These are phyloP conservation scores for Geopemphigus sp. DNA, from an alignment of 1,140 invertebrate genomes.

Conservation along the genomic window DNA sequence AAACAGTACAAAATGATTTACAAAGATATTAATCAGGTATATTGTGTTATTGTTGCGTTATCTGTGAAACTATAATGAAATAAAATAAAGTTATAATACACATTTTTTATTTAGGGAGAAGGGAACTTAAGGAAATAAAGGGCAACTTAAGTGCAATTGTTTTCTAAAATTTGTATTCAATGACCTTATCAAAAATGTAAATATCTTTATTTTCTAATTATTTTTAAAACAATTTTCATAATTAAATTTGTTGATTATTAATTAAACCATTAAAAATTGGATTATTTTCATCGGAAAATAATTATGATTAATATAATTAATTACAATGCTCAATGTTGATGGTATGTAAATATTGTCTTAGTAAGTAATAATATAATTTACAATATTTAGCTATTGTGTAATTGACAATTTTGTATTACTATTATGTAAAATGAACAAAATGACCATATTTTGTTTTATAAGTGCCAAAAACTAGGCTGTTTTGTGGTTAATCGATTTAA, in stretches of 20 bases:
- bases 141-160: constrained; percentile 28
- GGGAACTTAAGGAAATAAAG: constrained; percentile 35
- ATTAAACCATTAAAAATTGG: constrained; percentile 15
- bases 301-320: constrained; percentile 7
- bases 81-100: not conserved
- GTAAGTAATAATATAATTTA: constrained; percentile 40
- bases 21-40: not conserved
- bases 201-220: constrained; percentile 26
- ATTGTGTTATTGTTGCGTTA: not conserved
- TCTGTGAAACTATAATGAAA: not conserved
- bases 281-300: constrained; percentile 9
- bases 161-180: constrained; percentile 36
- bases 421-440: constrained; percentile 41
- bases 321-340: constrained; percentile 43
- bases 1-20: not conserved
- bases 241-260: constrained; percentile 37
- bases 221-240: not conserved
- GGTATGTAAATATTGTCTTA: constrained; percentile 35
- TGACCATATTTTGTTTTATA: constrained; percentile 42
- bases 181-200: constrained; percentile 10
- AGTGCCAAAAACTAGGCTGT: constrained; percentile 45
- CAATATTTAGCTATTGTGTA: constrained; percentile 22
- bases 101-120: constrained; percentile 14
- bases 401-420: constrained; percentile 31
- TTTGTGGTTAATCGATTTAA: constrained; percentile 27